Conservation (phyloP, 2,888 invertebrate species). For the Amphipoea oculea region DNA sequence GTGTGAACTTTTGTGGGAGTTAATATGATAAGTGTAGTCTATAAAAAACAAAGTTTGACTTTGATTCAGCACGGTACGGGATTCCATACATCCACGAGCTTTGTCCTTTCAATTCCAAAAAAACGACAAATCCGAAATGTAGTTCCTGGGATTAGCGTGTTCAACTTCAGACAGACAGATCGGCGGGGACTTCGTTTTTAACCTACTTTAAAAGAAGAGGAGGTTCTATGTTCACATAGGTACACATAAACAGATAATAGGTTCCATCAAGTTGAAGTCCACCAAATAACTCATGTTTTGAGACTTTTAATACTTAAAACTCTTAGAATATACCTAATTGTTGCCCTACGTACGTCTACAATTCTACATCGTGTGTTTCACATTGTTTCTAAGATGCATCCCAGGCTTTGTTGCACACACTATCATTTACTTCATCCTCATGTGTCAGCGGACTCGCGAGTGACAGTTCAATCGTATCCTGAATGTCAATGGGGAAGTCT, state of each 20-base stretch:
- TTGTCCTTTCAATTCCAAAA: too few relatives aligned
- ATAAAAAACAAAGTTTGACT: too few relatives aligned
- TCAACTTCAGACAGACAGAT: too few relatives aligned
- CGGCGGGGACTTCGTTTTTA: too few relatives aligned
- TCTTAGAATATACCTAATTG: not conserved
- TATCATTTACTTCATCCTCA: not conserved
- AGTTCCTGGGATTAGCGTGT: too few relatives aligned
- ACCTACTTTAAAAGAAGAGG: too few relatives aligned
- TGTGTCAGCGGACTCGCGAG: not conserved
- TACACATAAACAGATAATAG: not conserved
- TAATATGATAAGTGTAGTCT: too few relatives aligned
- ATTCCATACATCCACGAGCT: too few relatives aligned
- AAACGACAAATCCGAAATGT: too few relatives aligned
- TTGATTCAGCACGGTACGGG: too few relatives aligned
- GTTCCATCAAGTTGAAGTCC: not conserved
- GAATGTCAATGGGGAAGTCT: slow-evolving; percentile 6
- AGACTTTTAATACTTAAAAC: not conserved
- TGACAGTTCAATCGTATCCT: not conserved
- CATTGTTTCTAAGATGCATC: not conserved
- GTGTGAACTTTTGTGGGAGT: not conserved
- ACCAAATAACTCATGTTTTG: not conserved
- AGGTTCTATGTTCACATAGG: too few relatives aligned
- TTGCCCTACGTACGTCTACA: too few relatives aligned
- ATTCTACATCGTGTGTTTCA: not conserved
- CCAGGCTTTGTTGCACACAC: not conserved